Conservation (phyloP, 2,113 vertebrate genomes). For the Erythrocebus patas region DNA sequence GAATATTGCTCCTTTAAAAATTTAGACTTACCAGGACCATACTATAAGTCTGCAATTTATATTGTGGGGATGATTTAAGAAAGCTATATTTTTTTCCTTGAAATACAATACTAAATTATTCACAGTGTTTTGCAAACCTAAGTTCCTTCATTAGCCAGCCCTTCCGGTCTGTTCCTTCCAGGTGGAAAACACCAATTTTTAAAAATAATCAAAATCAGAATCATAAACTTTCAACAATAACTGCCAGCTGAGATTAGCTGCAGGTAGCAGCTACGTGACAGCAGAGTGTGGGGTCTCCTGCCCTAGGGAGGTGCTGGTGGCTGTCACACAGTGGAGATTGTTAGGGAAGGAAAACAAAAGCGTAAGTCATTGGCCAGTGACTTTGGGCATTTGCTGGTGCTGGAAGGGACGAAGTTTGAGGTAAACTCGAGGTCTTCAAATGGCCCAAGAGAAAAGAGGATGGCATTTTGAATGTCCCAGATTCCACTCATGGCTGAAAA, state of each 20-base stretch:
- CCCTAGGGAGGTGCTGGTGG: not conserved
- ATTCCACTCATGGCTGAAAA: fast-evolving
- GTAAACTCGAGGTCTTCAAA: not conserved
- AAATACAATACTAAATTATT: constrained; percentile 88
- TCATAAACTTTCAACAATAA: constrained; percentile 22
- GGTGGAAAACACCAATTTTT: constrained; percentile 69
- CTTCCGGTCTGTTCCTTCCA: constrained; percentile 72
- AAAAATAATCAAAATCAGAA: not conserved
- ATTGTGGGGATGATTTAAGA: constrained; percentile 86
- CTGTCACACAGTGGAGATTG: not conserved
- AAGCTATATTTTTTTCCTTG: constrained; percentile 84
- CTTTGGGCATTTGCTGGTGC: not conserved
- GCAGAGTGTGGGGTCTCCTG: not conserved
- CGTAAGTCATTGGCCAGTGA: not conserved
- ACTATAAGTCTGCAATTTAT: constrained; percentile 87
- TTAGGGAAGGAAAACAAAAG: not conserved
- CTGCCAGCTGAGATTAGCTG: not conserved
- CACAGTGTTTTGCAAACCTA: constrained; percentile 85
- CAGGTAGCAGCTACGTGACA: not conserved
- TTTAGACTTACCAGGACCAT: constrained; percentile 84
- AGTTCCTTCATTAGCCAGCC: constrained; percentile 84
- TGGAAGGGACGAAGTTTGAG: not conserved
- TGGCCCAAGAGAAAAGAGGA: not conserved
- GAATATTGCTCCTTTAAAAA: constrained; percentile 90
- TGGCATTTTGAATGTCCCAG: not conserved